Conservation (phyloP, 2,113 vertebrate genomes). For the Sylvia atricapilla region DNA sequence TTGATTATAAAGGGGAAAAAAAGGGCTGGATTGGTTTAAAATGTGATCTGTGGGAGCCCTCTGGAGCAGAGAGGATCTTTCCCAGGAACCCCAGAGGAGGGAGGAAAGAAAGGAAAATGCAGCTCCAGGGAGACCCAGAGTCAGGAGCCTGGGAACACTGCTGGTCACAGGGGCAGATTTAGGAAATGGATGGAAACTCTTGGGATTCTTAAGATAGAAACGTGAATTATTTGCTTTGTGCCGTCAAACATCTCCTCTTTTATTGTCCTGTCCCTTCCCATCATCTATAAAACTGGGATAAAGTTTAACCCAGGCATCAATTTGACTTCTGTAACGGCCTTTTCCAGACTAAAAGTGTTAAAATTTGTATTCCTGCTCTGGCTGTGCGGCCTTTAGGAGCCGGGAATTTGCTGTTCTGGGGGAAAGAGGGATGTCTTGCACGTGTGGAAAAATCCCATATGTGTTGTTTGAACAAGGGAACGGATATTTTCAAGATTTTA, state of each 20-base stretch:
- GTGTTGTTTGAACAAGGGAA: neutral
- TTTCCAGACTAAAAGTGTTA: neutral
- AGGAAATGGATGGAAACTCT: neutral
- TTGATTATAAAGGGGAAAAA: neutral
- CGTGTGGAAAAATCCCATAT: neutral
- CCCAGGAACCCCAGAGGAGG: slow-evolving; percentile 21
- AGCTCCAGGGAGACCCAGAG: neutral
- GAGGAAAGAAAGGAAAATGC: neutral
- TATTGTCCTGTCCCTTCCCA: neutral
- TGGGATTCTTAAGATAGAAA: neutral
- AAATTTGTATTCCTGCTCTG: neutral
- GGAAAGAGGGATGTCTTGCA: neutral
- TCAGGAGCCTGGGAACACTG: neutral
- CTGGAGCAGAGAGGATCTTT: neutral
- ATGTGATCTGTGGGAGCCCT: neutral
- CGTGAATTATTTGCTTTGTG: neutral
- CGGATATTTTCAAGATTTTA: neutral
- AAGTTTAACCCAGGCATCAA: neutral
- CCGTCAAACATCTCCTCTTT: neutral
- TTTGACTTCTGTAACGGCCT: neutral
- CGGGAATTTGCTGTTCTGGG: neutral
- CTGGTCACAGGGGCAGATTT: neutral
- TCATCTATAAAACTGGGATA: neutral
- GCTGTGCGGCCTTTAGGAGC: neutral
- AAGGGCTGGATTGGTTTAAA: neutral